A percentile compares a stretch with the other conserved stretches of the same genome.
Conservation (phyloP, 2,888 invertebrate genomes). For the Cybosia mesomella region DNA sequence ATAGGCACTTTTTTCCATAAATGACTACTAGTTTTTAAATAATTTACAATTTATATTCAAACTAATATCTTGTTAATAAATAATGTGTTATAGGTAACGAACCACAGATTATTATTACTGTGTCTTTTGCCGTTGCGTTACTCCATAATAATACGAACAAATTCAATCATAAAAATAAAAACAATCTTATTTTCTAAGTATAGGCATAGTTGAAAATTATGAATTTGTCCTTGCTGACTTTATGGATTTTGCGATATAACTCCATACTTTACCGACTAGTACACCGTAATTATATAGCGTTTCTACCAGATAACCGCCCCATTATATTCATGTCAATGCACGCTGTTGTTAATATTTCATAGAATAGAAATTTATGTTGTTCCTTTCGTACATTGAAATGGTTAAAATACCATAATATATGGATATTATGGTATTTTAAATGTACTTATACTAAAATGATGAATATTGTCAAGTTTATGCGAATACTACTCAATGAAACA, state of each 20-base stretch:
- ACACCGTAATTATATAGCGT: background rate
- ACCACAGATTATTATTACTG: too few species aligned
- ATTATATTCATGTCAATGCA: background rate
- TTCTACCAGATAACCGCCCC: background rate
- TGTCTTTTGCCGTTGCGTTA: background rate
- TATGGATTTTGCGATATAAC: background rate
- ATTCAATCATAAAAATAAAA: background rate
- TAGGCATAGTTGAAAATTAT: background rate
- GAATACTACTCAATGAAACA: too few species aligned
- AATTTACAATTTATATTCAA: background rate
- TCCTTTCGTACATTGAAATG: background rate
- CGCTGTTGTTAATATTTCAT: slow-evolving; percentile 9
- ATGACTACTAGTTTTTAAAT: too few species aligned
- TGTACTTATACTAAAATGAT: background rate
- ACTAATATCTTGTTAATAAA: background rate
- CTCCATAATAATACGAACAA: background rate
- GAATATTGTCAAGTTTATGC: background rate
- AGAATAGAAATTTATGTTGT: background rate
- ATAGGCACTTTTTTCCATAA: too few species aligned
- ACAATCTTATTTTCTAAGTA: background rate
- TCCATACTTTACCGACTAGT: background rate
- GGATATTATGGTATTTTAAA: background rate
- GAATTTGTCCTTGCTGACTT: background rate
- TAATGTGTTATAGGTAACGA: background rate
- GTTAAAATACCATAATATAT: too few species aligned